Evolutionary conservation across 2,797 vertebrate genomes (phyloP), one percentile per base, ranked within the genome.

Genomic region (Siniperca undulata): DNA sequence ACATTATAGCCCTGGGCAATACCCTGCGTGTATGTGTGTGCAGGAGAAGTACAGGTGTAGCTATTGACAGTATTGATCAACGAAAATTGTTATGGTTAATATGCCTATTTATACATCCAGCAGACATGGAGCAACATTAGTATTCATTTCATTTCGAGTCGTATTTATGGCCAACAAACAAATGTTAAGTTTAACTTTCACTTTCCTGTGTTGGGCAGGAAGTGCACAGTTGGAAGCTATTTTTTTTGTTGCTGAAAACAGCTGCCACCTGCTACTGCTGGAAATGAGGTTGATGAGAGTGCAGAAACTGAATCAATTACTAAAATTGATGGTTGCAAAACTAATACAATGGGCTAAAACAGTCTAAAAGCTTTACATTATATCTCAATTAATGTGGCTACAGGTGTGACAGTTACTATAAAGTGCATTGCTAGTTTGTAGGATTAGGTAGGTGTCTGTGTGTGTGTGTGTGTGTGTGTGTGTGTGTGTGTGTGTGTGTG

Each of bases 1-100:
- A 74, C 70, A 67, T 80, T 62, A 78, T 36, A 62, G 44, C 44
- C 64, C 22, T 72, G 61, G 44, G 77, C 30, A 66, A 64, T 34
- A 55, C 36, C 20, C 19, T 46, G 24, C 7, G 17, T 42, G 27
- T 62, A 61, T 48, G 53, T 80, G 66, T 62, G 50, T 78, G 56
- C 27, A 30, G 48, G 19, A 50, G 8, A 58, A 14, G 11, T n/a
- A 52, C 22, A 42, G 46, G 16, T 30, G 12, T 10, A n/a, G 24
- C n/a, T 14, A 66, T 66, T 44, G 36, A 14, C 1, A 11, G 34
- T 17, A 27, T 27, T 27, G 27, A 27, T 27, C 27, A 27, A 27
- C 27, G 2, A 2, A 75, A 55, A 19, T 30, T 38, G 42, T 64
- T 52, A 24, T 9, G 10, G 44, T 58, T 24, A 58, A 16, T 27